Conservation (phyloP, 1,140 invertebrate genomes). For the Bemisia tabaci region DNA sequence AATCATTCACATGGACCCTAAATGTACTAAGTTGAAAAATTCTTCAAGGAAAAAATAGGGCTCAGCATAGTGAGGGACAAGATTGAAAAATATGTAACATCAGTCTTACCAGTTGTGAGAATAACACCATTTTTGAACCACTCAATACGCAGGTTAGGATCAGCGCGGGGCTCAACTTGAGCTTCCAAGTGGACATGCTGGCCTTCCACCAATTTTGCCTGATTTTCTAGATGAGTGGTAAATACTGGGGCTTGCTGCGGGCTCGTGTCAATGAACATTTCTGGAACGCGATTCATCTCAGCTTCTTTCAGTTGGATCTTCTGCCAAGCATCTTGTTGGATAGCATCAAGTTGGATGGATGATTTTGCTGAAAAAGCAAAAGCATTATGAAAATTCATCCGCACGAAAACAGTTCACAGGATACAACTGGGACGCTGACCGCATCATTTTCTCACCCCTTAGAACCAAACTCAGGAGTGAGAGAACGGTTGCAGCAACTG, state of each 20-base stretch:
- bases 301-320: conserved; percentile 79
- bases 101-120: conserved; percentile 52
- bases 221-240: conserved; percentile 75
- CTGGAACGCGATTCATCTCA: conserved; percentile 72
- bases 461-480: no score
- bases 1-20: background rate
- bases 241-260: conserved; percentile 79
- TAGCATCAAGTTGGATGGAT: conserved; percentile 59
- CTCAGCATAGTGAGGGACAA: background rate
- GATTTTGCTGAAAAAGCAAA: conserved; percentile 40
- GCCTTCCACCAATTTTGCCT: conserved; percentile 72
- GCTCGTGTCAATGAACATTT: conserved; percentile 65
- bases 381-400: no score
- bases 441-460: no score
- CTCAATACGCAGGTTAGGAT: conserved; percentile 79
- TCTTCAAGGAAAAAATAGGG: background rate
- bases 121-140: conserved; percentile 89
- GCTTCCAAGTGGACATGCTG: conserved; percentile 87
- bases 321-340: conserved; percentile 77
- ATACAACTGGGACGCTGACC: no score
- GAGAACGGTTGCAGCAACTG: no score
- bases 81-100: conserved; percentile 8
- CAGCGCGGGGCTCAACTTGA: conserved; percentile 79
- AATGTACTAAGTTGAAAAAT: background rate
- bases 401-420: no score